phyloP scores from a whole-genome alignment of 2,797 vertebrate species.

The Thaleichthys pacificus region DNA sequence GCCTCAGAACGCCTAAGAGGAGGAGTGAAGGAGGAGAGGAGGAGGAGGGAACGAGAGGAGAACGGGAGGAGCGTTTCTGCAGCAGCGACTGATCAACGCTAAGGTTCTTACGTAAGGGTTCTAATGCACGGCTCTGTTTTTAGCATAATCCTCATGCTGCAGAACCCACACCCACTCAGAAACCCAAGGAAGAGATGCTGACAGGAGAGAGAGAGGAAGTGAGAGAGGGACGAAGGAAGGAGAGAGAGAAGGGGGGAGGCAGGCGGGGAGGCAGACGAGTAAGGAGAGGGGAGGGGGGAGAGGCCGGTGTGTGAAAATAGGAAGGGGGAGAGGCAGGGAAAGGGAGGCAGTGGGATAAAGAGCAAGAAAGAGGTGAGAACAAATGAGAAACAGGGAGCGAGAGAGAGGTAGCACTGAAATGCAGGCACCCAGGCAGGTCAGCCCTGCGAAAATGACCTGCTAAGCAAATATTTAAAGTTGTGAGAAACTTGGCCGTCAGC shows the following conservation, averaged over 20 bases:
- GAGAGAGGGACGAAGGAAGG: too few relatives aligned
- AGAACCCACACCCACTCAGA: constrained; percentile 59
- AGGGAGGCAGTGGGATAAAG: constrained; percentile 43
- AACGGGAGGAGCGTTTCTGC: too few relatives aligned
- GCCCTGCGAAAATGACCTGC: constrained; percentile 10
- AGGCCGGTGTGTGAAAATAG: constrained; percentile 6
- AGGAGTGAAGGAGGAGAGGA: too few relatives aligned
- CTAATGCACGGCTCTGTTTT: neutral
- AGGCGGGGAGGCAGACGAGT: constrained; percentile 17
- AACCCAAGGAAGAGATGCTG: constrained; percentile 43
- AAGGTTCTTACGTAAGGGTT: neutral
- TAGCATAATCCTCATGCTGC: constrained; percentile 63
- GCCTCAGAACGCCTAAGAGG: too few relatives aligned
- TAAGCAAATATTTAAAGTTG: constrained; percentile 27
- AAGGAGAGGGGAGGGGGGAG: constrained; percentile 1
- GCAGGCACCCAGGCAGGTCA: neutral
- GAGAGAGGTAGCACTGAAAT: neutral
- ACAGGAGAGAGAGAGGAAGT: neutral
- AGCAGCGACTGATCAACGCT: too few relatives aligned
- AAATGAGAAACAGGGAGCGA: neutral
- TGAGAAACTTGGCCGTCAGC: constrained; percentile 2
- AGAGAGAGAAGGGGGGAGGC: neutral
- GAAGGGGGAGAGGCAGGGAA: constrained; percentile 45
- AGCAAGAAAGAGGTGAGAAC: constrained; percentile 43
- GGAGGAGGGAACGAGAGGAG: too few relatives aligned